Conservation (phyloP, 92 coral and sea anemone genomes). For the Pocillopora grandis region DNA sequence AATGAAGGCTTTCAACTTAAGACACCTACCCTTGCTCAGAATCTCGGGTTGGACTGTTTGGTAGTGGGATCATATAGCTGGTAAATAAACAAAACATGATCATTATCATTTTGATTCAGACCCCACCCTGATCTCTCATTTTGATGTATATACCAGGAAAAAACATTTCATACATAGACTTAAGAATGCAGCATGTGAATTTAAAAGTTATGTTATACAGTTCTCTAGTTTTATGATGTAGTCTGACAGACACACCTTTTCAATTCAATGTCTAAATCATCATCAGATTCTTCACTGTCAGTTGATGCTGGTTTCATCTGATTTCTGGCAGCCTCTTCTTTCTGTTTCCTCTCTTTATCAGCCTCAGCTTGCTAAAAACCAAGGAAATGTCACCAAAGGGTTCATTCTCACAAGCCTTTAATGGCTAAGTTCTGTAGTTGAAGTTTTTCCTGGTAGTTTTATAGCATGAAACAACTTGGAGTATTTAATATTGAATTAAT, state of each 20-base stretch:
- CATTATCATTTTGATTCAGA: not conserved
- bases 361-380: slow-evolving; percentile 66
- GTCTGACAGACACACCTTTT: slow-evolving; percentile 49
- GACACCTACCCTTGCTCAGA: slow-evolving; percentile 33
- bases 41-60: slow-evolving; percentile 37
- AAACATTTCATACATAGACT: too few relatives aligned
- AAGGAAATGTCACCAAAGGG: not conserved
- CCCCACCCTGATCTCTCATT: too few relatives aligned
- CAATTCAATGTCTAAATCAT: slow-evolving; percentile 70
- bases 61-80: slow-evolving; percentile 59
- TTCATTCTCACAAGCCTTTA: not conserved
- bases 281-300: slow-evolving; percentile 76
- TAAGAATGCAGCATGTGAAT: too few relatives aligned
- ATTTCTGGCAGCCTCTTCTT: slow-evolving; percentile 79
- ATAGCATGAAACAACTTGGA: not conserved
- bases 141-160: too few relatives aligned
- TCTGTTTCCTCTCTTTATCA: slow-evolving; percentile 68
- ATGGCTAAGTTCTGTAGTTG: not conserved
- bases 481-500: too few relatives aligned
- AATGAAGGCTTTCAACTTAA: not conserved
- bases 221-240: not conserved
- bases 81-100: not conserved
- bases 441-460: too few relatives aligned
- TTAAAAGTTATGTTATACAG: not conserved
- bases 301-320: slow-evolving; percentile 86